Conservation (phyloP, 1,140 invertebrate species). For the Tetramorium alpestre region DNA sequence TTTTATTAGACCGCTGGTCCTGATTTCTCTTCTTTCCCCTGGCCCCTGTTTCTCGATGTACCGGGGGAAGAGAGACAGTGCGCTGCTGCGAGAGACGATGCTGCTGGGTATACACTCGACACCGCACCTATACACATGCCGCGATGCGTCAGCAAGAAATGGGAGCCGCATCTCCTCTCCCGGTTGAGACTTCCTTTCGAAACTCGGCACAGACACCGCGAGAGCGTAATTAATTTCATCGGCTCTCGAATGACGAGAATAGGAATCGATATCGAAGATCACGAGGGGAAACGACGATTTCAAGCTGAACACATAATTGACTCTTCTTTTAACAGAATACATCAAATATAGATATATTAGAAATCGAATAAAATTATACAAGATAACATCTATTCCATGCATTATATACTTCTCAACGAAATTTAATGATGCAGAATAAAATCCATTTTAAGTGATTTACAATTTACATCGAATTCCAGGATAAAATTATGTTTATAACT, state of each 20-base stretch:
- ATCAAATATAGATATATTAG: background rate
- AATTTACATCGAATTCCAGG: background rate
- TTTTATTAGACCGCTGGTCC: constrained; percentile 74
- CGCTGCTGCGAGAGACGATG: constrained; percentile 35
- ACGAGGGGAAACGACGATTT: constrained; percentile 8
- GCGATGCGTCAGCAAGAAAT: constrained; percentile 72
- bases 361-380: constrained; percentile 7
- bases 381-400: background rate
- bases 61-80: background rate
- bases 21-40: constrained; percentile 63
- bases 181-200: constrained; percentile 46
- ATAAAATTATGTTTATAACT: background rate
- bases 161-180: constrained; percentile 18
- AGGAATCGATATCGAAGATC: constrained; percentile 29
- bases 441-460: background rate
- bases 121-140: constrained; percentile 36
- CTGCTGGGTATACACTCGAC: constrained; percentile 50
- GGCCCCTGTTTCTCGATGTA: constrained; percentile 50
- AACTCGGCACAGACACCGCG: constrained; percentile 36
- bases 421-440: background rate
- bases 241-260: constrained; percentile 32
- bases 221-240: constrained; percentile 68
- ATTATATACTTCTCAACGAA: background rate
- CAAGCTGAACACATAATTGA: background rate
- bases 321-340: background rate